A percentile compares a stretch with the other conserved stretches of the same genome.
phyloP scores from a whole-genome alignment of 2,888 invertebrate species.

The Ommatoiulus sabulosus region DNA sequence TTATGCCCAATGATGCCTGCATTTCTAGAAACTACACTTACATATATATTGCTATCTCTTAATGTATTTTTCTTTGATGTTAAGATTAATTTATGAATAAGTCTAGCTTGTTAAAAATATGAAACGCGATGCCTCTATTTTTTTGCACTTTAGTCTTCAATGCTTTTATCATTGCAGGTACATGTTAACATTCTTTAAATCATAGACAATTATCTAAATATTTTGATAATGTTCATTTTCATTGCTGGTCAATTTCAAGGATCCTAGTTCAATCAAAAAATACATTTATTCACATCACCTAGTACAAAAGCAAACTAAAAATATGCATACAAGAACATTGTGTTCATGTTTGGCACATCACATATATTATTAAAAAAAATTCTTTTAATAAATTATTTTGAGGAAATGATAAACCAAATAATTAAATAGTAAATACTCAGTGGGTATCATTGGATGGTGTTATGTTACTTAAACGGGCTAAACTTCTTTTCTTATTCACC shows the following conservation, averaged over 20 bases:
- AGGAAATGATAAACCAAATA: not conserved
- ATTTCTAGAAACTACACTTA: too few species aligned
- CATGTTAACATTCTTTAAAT: not conserved
- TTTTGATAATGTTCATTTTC: not conserved
- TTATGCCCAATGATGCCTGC: too few species aligned
- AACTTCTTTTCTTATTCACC: not conserved
- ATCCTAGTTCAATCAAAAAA: not conserved
- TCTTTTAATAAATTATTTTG: not conserved
- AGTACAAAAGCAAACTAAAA: not conserved
- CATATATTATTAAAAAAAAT: not conserved
- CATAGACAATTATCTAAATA: not conserved
- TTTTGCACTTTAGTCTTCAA: not conserved
- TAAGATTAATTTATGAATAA: not conserved
- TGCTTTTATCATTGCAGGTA: not conserved
- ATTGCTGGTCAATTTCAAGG: not conserved
- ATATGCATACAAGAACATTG: not conserved
- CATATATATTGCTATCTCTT: not conserved
- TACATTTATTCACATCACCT: not conserved
- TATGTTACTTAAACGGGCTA: not conserved
- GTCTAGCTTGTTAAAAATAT: not conserved
- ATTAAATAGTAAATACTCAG: conserved; percentile 1
- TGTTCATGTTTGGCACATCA: not conserved
- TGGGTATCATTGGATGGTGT: not conserved
- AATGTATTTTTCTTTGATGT: not conserved
- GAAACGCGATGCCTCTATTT: not conserved